Conservation (phyloP, 2,888 invertebrate genomes). For the Meteorus cinctellus region DNA sequence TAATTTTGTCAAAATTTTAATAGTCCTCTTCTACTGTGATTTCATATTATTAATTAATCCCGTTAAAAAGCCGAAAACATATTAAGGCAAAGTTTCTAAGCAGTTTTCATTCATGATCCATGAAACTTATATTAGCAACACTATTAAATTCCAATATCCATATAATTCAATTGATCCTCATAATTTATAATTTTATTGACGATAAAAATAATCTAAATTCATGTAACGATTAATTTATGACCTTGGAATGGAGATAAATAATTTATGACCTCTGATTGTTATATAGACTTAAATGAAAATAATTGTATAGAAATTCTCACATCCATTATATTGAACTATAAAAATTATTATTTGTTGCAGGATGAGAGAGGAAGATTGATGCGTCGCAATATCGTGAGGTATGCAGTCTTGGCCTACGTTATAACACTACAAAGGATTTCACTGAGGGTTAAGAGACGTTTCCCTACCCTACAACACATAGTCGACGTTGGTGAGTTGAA, state of each 20-base stretch:
- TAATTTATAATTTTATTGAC: neutral
- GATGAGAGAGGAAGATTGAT: constrained; percentile 91
- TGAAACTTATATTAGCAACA: neutral
- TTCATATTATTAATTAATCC: too few relatives aligned
- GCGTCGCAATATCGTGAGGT: constrained; percentile 92
- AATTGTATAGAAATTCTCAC: neutral
- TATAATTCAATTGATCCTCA: neutral
- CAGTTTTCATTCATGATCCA: neutral
- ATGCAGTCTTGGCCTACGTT: constrained; percentile 91
- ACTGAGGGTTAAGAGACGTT: constrained; percentile 88
- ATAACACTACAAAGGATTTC: constrained; percentile 92
- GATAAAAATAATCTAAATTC: constrained; percentile 2
- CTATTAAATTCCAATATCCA: neutral
- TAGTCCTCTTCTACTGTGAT: too few relatives aligned
- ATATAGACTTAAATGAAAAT: neutral
- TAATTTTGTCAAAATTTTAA: too few relatives aligned
- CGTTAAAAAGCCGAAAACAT: too few relatives aligned
- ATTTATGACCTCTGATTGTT: too few relatives aligned
- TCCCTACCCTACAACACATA: constrained; percentile 92
- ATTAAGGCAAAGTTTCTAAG: neutral
- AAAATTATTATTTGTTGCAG: constrained; percentile 74
- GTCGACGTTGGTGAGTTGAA: constrained; percentile 86
- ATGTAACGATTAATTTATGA: neutral
- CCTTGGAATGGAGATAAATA: too few relatives aligned
- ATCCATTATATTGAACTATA: neutral